These are phyloP conservation scores for Scotopteryx bipunctaria DNA, from an alignment of 2,888 invertebrate species.

Conservation along the genomic window DNA sequence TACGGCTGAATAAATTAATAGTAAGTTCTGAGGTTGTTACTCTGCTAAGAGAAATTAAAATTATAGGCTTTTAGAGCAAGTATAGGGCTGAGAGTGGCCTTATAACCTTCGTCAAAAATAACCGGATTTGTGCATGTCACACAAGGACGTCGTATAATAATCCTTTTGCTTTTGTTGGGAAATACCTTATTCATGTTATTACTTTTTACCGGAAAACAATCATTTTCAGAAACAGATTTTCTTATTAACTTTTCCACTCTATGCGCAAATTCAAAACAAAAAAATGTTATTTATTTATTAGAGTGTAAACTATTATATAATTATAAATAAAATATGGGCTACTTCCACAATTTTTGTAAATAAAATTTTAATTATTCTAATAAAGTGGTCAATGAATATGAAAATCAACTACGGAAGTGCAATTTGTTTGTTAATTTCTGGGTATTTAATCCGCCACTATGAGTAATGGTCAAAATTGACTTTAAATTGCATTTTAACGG, in stretches of 20 bases:
- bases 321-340: slow-evolving; percentile 29
- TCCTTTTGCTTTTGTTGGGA: too few relatives aligned
- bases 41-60: slow-evolving; percentile 14
- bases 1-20: slow-evolving; percentile 12
- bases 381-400: slow-evolving; percentile 17
- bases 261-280: too few relatives aligned
- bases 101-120: too few relatives aligned
- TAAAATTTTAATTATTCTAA: slow-evolving; percentile 11
- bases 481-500: not conserved
- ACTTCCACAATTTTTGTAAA: slow-evolving; percentile 26
- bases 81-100: too few relatives aligned
- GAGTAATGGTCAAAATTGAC: not conserved
- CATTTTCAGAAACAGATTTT: too few relatives aligned
- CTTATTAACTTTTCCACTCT: too few relatives aligned
- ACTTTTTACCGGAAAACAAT: too few relatives aligned
- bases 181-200: too few relatives aligned
- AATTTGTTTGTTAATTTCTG: slow-evolving; percentile 1
- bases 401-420: slow-evolving; percentile 5
- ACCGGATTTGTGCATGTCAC: too few relatives aligned
- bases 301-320: slow-evolving; percentile 30
- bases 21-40: not conserved
- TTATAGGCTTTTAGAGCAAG: not conserved
- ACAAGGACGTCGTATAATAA: too few relatives aligned
- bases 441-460: slow-evolving; percentile 1
- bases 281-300: slow-evolving; percentile 9